Percentiles rank a stretch among this genome's conserved stretches.
These are phyloP conservation scores for Centropus unirufus DNA, from an alignment of 2,113 vertebrate species.

Conservation along the genomic window DNA sequence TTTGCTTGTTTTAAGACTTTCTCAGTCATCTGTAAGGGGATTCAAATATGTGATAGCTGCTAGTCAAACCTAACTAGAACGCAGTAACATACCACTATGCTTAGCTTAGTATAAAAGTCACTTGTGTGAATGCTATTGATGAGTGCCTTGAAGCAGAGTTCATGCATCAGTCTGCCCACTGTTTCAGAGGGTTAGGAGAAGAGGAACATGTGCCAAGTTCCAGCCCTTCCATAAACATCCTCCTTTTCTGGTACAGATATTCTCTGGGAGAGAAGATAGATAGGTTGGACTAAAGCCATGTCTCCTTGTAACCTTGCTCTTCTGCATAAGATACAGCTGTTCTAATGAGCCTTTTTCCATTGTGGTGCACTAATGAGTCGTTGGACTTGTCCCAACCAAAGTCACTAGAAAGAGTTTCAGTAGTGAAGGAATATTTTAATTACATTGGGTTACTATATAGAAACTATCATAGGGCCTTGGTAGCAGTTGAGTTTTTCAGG, in stretches of 20 bases:
- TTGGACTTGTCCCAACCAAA: accelerated
- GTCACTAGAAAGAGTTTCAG: neutral
- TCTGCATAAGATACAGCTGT: neutral
- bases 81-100: neutral
- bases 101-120: neutral
- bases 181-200: neutral
- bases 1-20: neutral
- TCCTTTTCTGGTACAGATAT: neutral
- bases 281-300: neutral
- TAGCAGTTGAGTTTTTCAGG: neutral
- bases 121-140: neutral
- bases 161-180: neutral
- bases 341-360: neutral
- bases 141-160: neutral
- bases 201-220: accelerated
- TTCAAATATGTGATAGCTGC: neutral
- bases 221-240: neutral
- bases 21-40: neutral
- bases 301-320: neutral
- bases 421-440: neutral
- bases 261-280: neutral
- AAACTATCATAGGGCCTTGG: neutral
- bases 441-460: neutral
- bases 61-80: neutral
- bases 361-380: neutral